These are phyloP conservation scores for Cerastis rubricosa DNA, from an alignment of 2,888 invertebrate genomes.

Conservation along the genomic window DNA sequence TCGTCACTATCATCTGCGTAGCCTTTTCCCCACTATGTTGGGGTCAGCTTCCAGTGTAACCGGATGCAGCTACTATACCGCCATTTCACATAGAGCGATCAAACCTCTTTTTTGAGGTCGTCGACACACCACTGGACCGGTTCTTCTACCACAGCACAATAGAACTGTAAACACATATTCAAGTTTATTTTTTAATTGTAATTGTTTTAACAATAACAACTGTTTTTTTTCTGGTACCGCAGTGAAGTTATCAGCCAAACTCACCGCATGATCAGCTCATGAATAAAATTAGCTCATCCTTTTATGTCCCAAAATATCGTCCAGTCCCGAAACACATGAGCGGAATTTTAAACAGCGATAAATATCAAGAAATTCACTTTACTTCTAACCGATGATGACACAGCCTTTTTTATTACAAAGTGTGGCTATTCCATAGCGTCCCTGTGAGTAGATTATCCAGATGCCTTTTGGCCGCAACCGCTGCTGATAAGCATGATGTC, in stretches of 20 bases:
- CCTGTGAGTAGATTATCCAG: neutral
- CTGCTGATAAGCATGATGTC: neutral
- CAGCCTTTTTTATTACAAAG: neutral
- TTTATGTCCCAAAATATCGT: neutral
- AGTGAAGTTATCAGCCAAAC: neutral
- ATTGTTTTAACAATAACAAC: too few relatives aligned
- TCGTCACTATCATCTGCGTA: too few relatives aligned
- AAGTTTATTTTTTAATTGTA: neutral
- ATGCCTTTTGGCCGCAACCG: neutral
- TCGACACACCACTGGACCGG: too few relatives aligned
- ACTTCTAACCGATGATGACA: constrained; percentile 17
- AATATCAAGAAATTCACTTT: constrained; percentile 1
- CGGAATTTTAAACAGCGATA: neutral
- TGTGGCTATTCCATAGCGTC: neutral
- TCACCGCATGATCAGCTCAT: neutral
- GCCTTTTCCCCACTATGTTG: too few relatives aligned
- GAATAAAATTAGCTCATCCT: neutral
- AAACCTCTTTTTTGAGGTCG: neutral
- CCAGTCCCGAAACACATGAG: neutral
- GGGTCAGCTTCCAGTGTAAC: too few relatives aligned
- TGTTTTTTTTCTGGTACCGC: too few relatives aligned
- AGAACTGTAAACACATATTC: neutral
- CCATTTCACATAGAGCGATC: too few relatives aligned
- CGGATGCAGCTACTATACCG: too few relatives aligned
- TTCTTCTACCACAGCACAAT: neutral